Base-by-base conservation (phyloP, 1,140 invertebrate genomes). In the Dufourea novaeangliae region DNA sequence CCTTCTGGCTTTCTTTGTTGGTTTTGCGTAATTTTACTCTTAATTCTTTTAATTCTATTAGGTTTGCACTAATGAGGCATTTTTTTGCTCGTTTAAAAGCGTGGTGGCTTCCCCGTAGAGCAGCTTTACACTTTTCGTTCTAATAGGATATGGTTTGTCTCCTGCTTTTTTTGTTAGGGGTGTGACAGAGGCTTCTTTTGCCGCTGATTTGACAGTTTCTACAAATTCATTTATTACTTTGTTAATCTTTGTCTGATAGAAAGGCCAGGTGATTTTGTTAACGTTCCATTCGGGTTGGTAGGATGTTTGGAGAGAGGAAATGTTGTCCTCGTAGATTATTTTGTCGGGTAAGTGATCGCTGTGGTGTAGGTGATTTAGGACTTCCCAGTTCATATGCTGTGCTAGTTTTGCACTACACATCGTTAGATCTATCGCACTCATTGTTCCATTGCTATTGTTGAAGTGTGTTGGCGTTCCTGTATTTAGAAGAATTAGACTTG, bases 91-190 rank as follows among this genome's bases (percentile, higher is more conserved):
- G 20, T 71, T 87, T 84, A 22, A 85, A 69, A 2, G 88, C 79
- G 59, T 83, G 83, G 75, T 87, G 89, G 11, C 74, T 54, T 63
- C 80, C 59, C 78, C 85, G 87, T 14, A 88, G 46, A 44, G 80
- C 83, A n/a, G 57, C 70, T 56, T 81, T 70, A 77, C 87, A 90
- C 2, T 89, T 78, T 44, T 81, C 56, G 46, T 88, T 90, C 86
- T 84, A 90, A 87, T 90, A 91, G 6, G 88, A 88, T 90, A 90
- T 14, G 87, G 86, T 17, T 84, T 71, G 39, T 76, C 59, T 57
- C 77, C 82, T 79, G 20, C 80, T 85, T 63, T 37, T n/a, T 37
- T 39, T 78, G 12, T 62, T n/a, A 25, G 1, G 22, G 80, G 10
- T 44, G 17, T 44, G 3, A 1, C 17, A 44, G 11, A 44, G 4